phyloP scores from a whole-genome alignment of 2,797 vertebrate genomes.

The Champsocephalus gunnari region DNA sequence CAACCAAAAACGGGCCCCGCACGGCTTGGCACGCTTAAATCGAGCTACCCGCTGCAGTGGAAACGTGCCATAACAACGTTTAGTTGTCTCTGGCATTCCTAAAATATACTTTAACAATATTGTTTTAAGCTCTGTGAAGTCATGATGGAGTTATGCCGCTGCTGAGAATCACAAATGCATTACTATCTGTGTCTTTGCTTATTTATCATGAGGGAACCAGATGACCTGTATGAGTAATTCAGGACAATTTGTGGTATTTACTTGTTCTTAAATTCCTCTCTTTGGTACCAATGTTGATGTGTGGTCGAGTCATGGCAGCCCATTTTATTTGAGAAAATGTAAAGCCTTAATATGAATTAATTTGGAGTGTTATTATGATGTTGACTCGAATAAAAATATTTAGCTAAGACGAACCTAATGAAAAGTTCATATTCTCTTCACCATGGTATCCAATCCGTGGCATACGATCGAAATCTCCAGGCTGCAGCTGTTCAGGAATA shows the following conservation, averaged over 20 bases:
- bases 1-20: too few species aligned
- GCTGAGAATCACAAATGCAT: neutral
- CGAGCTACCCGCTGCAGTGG: too few species aligned
- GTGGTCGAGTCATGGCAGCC: neutral
- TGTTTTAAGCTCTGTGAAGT: neutral
- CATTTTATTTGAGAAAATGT: neutral
- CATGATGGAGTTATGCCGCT: too few species aligned
- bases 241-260: neutral
- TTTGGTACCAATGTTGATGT: neutral
- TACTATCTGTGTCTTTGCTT: neutral
- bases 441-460: too few species aligned
- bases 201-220: conserved; percentile 1
- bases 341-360: conserved; percentile 24
- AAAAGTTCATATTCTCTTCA: neutral
- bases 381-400: conserved; percentile 24
- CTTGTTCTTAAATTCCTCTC: neutral
- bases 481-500: neutral
- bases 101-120: neutral
- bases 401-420: neutral
- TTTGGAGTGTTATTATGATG: conserved; percentile 3
- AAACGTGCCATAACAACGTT: neutral
- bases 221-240: neutral
- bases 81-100: neutral
- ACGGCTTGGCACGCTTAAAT: too few species aligned
- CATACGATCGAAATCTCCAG: neutral